phyloP scores from a whole-genome alignment of 2,113 vertebrate species.

The Halichoerus grypus region DNA sequence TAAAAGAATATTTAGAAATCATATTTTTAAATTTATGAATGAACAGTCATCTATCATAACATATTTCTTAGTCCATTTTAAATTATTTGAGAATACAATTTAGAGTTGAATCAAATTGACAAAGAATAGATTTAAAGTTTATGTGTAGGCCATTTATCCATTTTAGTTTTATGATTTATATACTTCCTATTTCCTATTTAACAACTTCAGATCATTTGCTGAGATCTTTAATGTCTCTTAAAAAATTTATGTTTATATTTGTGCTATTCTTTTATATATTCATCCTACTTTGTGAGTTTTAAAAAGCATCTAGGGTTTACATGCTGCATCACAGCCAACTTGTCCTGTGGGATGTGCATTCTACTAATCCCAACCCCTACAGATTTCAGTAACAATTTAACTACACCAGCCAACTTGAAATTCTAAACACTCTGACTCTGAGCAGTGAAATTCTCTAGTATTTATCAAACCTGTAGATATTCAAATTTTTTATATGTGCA shows the following conservation, averaged over 20 bases:
- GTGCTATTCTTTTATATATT: neutral
- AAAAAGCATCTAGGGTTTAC: neutral
- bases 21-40: neutral
- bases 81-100: neutral
- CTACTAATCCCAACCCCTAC: slow-evolving; percentile 14
- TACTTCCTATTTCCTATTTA: neutral
- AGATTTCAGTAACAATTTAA: neutral
- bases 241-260: neutral
- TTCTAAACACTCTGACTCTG: neutral
- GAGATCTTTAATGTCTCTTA: neutral
- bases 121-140: neutral
- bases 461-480: neutral
- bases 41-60: neutral
- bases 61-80: neutral
- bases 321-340: neutral
- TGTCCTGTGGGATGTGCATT: neutral
- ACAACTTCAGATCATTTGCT: neutral
- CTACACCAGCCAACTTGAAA: neutral
- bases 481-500: neutral
- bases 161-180: slow-evolving; percentile 36
- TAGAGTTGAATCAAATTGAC: neutral
- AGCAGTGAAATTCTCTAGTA: neutral
- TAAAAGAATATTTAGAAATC: neutral
- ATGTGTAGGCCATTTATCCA: neutral
- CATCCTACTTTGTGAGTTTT: neutral